Conservation (phyloP, 2,797 vertebrate species). For the Galago senegalensis region DNA sequence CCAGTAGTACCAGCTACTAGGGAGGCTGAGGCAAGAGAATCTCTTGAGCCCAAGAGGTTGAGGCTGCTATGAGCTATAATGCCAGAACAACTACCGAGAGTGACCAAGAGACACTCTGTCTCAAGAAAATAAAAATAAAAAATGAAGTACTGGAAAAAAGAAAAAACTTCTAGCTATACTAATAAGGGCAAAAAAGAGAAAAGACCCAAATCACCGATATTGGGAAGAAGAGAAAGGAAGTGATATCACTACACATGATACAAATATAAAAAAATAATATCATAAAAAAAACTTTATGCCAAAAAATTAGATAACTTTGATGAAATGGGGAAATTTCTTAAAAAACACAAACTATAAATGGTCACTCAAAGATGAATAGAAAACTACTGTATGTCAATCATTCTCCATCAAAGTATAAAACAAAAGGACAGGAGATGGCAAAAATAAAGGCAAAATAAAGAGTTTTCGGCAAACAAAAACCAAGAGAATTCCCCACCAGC, state of each 20-base stretch:
- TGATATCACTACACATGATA: not conserved
- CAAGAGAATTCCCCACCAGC: not conserved
- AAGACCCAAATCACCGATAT: not conserved
- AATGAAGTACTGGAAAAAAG: too few species aligned
- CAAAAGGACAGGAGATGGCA: not conserved
- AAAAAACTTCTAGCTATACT: not conserved
- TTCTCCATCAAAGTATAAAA: not conserved
- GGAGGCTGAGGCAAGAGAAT: too few species aligned
- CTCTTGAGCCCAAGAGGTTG: too few species aligned
- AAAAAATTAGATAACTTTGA: not conserved
- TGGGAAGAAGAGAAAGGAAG: not conserved
- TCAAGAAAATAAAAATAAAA: too few species aligned
- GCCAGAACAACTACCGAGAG: too few species aligned
- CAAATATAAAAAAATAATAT: not conserved
- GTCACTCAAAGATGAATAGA: not conserved
- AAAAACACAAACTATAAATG: not conserved
- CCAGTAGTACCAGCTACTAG: too few species aligned
- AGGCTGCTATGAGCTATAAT: too few species aligned
- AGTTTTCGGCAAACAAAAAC: not conserved
- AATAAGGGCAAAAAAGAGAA: not conserved
- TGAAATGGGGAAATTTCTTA: not conserved
- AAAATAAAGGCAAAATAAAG: not conserved
- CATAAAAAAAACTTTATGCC: not conserved
- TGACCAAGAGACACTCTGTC: too few species aligned
- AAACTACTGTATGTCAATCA: not conserved